Conservation (phyloP, 2,113 vertebrate genomes). For the Bos taurus region ARS-UCD2.0 NC_037343.1:75586001-75586500, state of each 20-base stretch:
- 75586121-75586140: neutral
- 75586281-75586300: neutral
- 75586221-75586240: neutral
- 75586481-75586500: neutral
- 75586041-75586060: neutral
- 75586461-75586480: neutral
- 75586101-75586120: neutral
- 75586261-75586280: neutral
- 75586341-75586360: neutral
- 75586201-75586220: neutral
- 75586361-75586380: neutral
- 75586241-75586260: neutral
- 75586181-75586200: neutral
- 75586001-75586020: neutral
- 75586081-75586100: neutral
- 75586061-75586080: neutral
- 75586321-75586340: neutral
- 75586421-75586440: neutral
- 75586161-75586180: neutral
- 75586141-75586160: accelerated
- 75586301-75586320: neutral
- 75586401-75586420: neutral
- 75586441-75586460: neutral
- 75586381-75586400: neutral
- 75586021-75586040: neutral